phyloP scores from a whole-genome alignment of 2,888 invertebrate genomes.

The Acleris literana region DNA sequence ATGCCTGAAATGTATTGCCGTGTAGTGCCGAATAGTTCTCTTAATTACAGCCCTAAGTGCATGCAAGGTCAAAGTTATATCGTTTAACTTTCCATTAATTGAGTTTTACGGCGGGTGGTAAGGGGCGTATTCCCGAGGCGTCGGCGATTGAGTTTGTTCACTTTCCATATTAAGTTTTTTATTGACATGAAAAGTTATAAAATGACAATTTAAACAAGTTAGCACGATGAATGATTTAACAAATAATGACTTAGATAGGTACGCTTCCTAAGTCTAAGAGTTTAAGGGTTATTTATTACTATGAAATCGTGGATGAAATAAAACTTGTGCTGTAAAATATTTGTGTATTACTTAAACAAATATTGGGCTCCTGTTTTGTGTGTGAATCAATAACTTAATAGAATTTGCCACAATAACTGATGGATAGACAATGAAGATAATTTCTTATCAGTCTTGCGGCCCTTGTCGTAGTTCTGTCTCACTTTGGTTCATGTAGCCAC shows the following conservation, averaged over 20 bases:
- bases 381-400: too few species aligned
- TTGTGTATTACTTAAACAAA: too few species aligned
- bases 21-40: neutral
- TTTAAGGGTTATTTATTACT: neutral
- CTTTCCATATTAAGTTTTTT: conserved; percentile 16
- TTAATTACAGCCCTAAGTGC: conserved; percentile 4
- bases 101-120: conserved; percentile 11
- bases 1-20: neutral
- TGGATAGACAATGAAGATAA: too few species aligned
- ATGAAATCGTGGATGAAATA: too few species aligned
- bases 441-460: too few species aligned
- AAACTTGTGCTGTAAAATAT: too few species aligned
- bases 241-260: neutral
- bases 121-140: conserved; percentile 20
- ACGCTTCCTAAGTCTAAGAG: neutral
- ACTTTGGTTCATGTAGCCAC: too few species aligned
- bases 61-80: conserved; percentile 26
- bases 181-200: conserved; percentile 10
- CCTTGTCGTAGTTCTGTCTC: too few species aligned
- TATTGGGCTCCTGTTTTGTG: too few species aligned
- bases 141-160: conserved; percentile 9
- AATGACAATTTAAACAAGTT: conserved; percentile 1
- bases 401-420: too few species aligned
- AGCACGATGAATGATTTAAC: conserved; percentile 6
- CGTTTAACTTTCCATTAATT: conserved; percentile 28